Evolutionary conservation across 2,797 vertebrate species (phyloP).

Genomic region (Pyrrhura leucotis): DNA sequence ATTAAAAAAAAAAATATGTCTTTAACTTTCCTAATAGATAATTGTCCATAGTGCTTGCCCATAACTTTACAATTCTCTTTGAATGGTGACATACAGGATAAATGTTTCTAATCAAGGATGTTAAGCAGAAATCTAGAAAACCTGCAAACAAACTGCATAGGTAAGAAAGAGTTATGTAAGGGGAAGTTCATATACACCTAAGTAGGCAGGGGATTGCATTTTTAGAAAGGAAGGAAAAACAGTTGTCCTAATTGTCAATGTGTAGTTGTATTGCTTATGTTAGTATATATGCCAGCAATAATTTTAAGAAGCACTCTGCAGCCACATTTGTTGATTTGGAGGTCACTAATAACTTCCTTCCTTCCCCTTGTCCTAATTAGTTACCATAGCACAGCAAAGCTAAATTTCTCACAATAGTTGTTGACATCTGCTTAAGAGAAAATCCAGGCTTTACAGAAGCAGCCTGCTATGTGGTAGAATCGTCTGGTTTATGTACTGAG

Average conservation of each 20-base stretch:
- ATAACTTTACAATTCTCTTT: neutral
- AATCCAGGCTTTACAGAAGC: neutral
- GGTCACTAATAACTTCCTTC: neutral
- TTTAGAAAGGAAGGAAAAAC: neutral
- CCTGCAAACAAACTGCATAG: neutral
- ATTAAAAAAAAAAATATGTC: neutral
- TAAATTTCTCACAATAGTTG: neutral
- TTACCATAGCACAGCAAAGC: neutral
- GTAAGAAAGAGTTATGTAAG: neutral
- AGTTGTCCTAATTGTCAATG: neutral
- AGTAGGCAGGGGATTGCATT: neutral
- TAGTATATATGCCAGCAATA: neutral
- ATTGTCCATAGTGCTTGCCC: neutral
- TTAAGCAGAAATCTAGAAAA: neutral
- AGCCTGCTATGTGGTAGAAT: neutral
- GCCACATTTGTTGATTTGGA: neutral
- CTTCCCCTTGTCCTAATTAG: neutral
- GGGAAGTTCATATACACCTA: neutral
- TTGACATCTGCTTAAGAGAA: neutral
- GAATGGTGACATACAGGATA: neutral
- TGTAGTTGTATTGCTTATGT: neutral
- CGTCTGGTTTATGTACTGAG: neutral
- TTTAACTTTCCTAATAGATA: neutral
- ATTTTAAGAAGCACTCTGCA: neutral
- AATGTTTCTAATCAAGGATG: neutral